Conservation (phyloP, 2,113 vertebrate species). For the Spea bombifrons region DNA sequence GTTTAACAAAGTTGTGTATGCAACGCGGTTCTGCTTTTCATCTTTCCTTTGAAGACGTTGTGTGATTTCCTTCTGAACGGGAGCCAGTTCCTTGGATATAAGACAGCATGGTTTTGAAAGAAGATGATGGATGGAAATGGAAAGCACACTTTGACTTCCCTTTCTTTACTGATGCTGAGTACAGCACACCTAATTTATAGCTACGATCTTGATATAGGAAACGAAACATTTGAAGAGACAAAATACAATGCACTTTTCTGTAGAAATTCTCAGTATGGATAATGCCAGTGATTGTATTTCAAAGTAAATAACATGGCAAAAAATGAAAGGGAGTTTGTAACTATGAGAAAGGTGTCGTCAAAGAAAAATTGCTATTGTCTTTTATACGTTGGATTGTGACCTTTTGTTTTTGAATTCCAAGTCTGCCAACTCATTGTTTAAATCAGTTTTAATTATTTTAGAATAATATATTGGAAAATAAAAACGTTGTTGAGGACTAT, state of each 20-base stretch:
- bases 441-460: background rate
- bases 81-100: conserved; percentile 53
- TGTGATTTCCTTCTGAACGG: conserved; percentile 56
- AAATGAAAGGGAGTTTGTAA: conserved; percentile 6
- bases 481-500: background rate
- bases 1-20: conserved; percentile 46
- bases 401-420: conserved; percentile 25
- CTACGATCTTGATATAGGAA: conserved; percentile 16
- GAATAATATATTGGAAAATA: background rate
- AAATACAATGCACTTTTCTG: conserved; percentile 7
- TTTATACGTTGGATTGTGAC: conserved; percentile 2
- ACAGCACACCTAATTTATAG: conserved; percentile 2
- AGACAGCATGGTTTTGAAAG: conserved; percentile 51
- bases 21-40: conserved; percentile 50
- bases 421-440: background rate
- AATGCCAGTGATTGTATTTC: conserved; percentile 12
- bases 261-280: conserved; percentile 24
- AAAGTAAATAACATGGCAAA: conserved; percentile 17
- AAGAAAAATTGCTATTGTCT: conserved; percentile 7
- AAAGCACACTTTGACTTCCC: conserved; percentile 36
- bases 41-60: conserved; percentile 54
- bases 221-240: conserved; percentile 17
- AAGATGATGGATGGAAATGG: conserved; percentile 57
- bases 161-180: conserved; percentile 25
- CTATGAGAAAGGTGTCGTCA: conserved; percentile 16